These are phyloP conservation scores for Rhynchophorus ferrugineus DNA, from an alignment of 1,140 invertebrate species.

Conservation along the genomic window DNA sequence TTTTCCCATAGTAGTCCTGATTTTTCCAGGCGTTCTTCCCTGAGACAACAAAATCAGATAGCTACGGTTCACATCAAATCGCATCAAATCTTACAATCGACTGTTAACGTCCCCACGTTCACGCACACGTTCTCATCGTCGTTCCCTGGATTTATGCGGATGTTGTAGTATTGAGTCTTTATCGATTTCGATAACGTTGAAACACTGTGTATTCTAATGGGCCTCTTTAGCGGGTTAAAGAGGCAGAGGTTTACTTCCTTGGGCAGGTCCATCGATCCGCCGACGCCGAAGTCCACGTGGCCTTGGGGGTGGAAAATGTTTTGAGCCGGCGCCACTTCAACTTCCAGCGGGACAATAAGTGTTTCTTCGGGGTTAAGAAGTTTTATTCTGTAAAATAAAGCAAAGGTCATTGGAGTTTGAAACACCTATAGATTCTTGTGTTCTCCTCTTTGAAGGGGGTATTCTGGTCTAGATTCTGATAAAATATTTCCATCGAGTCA, in stretches of 20 bases:
- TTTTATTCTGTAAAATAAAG: constrained; percentile 50
- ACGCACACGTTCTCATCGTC: constrained; percentile 43
- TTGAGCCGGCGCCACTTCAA: constrained; percentile 67
- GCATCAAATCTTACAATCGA: constrained; percentile 58
- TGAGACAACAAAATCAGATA: constrained; percentile 29
- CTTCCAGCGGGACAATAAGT: constrained; percentile 76
- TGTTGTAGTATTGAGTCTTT: constrained; percentile 52
- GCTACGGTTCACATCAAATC: background rate
- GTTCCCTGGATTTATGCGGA: constrained; percentile 56
- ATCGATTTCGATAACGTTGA: constrained; percentile 47
- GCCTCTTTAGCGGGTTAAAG: constrained; percentile 63
- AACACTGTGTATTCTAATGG: constrained; percentile 62
- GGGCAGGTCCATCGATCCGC: constrained; percentile 60
- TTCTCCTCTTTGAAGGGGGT: no score
- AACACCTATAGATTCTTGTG: no score
- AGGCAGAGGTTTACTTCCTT: constrained; percentile 58
- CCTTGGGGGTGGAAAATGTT: constrained; percentile 72
- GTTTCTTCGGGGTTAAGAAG: constrained; percentile 61
- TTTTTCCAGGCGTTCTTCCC: constrained; percentile 50
- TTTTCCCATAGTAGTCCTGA: constrained; percentile 54
- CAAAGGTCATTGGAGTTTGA: background rate
- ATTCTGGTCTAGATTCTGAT: no score
- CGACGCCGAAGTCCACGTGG: constrained; percentile 75
- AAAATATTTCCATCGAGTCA: no score
- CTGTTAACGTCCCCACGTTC: constrained; percentile 62